phyloP scores from a whole-genome alignment of 2,113 vertebrate species.

The Anguilla japonica region DNA sequence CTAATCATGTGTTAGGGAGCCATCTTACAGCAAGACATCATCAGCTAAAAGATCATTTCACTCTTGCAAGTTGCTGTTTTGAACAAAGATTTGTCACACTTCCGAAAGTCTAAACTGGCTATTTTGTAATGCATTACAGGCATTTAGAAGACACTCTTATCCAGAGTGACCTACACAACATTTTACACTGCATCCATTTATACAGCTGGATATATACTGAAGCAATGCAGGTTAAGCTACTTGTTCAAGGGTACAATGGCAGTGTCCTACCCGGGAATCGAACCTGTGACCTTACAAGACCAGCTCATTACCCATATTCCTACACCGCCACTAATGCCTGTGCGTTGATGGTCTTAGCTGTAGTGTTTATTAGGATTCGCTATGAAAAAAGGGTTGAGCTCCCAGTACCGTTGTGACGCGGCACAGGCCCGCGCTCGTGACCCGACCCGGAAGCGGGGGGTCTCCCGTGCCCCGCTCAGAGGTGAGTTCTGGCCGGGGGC shows the following conservation, averaged over 20 bases:
- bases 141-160: no score
- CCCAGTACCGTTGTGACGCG: background rate
- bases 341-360: background rate
- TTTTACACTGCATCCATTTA: no score
- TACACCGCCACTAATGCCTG: background rate
- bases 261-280: no score
- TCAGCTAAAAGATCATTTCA: background rate
- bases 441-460: background rate
- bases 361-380: background rate
- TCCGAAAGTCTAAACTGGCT: background rate
- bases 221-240: no score
- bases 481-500: constrained; percentile 47
- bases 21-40: background rate
- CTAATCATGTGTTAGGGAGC: no score
- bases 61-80: background rate
- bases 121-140: background rate
- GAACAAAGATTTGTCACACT: background rate
- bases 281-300: no score
- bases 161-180: no score
- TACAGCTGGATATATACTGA: no score
- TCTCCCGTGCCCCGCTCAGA: constrained; percentile 30
- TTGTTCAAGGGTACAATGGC: no score
- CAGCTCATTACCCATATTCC: no score
- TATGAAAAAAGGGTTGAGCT: background rate
- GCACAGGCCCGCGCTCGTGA: background rate